These are phyloP conservation scores for Erebia aethiops DNA, from an alignment of 2,888 invertebrate species.

Conservation along the genomic window DNA sequence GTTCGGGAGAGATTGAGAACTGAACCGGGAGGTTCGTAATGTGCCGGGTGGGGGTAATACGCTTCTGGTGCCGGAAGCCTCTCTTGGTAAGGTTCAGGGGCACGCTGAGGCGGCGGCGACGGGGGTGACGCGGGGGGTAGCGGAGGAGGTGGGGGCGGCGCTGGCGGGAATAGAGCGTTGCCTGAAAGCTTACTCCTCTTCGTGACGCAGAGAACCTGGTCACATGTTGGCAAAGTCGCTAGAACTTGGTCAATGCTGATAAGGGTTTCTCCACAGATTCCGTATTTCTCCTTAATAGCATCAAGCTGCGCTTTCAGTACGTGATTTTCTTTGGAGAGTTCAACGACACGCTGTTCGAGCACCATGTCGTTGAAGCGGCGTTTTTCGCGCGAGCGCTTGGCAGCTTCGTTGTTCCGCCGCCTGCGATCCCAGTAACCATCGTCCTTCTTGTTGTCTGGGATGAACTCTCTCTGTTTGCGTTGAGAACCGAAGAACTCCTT, in stretches of 20 bases:
- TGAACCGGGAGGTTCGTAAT: conserved; percentile 84
- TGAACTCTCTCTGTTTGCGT: conserved; percentile 97
- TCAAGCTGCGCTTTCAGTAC: conserved; percentile 95
- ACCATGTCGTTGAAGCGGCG: conserved; percentile 98
- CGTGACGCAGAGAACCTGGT: conserved; percentile 92
- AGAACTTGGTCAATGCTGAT: conserved; percentile 95
- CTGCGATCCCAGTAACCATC: conserved; percentile 99
- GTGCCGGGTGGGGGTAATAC: conserved; percentile 80
- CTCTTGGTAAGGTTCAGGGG: conserved; percentile 78
- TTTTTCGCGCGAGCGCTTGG: conserved; percentile 97
- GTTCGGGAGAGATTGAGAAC: conserved; percentile 89
- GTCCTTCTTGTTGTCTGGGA: conserved; percentile 98
- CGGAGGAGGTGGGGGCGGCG: conserved; percentile 79
- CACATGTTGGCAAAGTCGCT: conserved; percentile 92
- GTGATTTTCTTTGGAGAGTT: conserved; percentile 97
- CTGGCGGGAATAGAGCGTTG: conserved; percentile 82
- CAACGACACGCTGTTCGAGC: conserved; percentile 95
- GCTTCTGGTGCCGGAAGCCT: conserved; percentile 73
- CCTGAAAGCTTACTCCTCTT: conserved; percentile 85
- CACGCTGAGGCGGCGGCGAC: conserved; percentile 81
- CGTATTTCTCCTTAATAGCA: conserved; percentile 96
- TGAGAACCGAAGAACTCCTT: conserved; percentile 92
- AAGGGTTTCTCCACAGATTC: conserved; percentile 92
- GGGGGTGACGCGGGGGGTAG: conserved; percentile 76
- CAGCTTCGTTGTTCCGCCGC: conserved; percentile 97